Percentiles rank a stretch among this genome's conserved stretches.
phyloP scores from a whole-genome alignment of 1,140 invertebrate genomes.

The Drosophila prosaltans region DNA sequence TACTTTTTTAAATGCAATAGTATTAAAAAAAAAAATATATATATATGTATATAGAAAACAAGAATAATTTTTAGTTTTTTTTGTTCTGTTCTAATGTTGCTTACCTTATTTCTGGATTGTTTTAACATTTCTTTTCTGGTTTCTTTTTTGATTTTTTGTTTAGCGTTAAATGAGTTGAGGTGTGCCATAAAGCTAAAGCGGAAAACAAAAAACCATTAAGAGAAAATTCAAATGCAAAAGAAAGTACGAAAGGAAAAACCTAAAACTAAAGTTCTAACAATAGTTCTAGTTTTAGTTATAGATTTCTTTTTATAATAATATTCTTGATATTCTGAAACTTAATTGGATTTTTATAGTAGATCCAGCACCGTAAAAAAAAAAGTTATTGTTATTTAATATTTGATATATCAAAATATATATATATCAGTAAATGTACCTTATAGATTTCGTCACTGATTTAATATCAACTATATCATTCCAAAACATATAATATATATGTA shows the following conservation, averaged over 20 bases:
- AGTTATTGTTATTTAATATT: too few species aligned
- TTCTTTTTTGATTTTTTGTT: conserved; percentile 1
- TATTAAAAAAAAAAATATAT: neutral
- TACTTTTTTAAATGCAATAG: neutral
- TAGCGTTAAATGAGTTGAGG: conserved; percentile 12
- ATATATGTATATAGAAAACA: neutral
- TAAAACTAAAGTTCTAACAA: neutral
- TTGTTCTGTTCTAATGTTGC: neutral
- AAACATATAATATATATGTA: too few species aligned
- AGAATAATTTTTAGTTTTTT: neutral
- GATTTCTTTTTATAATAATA: too few species aligned
- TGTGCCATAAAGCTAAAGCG: conserved; percentile 7
- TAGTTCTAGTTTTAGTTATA: too few species aligned
- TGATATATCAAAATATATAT: too few species aligned
- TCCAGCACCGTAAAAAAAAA: too few species aligned
- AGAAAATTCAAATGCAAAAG: conserved; percentile 4
- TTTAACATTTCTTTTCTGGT: conserved; percentile 13
- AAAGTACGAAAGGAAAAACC: neutral
- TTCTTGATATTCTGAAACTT: too few species aligned
- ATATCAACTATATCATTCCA: too few species aligned
- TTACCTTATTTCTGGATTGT: conserved; percentile 4
- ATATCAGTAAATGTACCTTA: too few species aligned
- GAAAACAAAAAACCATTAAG: conserved; percentile 1
- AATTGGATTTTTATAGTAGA: too few species aligned
- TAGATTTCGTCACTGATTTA: too few species aligned